Evolutionary conservation across 2,888 invertebrate species (phyloP), one percentile per base, ranked within the genome.

Genomic region (Cheilosia impressa): DNA sequence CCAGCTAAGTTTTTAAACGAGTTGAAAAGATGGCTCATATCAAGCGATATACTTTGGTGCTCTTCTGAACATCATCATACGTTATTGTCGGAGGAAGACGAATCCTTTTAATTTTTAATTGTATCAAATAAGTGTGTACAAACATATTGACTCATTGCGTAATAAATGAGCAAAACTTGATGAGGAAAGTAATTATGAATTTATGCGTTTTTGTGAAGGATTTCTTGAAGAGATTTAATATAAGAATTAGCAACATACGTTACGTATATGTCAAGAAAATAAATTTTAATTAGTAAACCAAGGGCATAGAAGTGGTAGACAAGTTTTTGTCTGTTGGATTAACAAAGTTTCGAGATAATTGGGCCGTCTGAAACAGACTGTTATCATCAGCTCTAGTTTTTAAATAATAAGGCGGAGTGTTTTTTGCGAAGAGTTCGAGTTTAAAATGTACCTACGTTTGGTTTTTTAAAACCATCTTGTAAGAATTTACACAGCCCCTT

Each of bases 1-100:
- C 87, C 80, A 72, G 92, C 91, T 89, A 91, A 90, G 88, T 89
- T 92, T 88, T 91, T 92, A 87, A 92, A 90, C n/a, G 91, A 91
- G 89, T 90, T 92, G 88, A 93, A 90, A 88, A 93, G 83, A 43
- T 87, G 82, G 85, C 87, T 88, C 88, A 88, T 88, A 82, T 75
- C 79, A 80, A 71, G 60, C 45, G 45, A 58, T 73, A 73, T 47
- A 58, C 45, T 43, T 52, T 3, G 43, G 19, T 58, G 41, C 31
- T 60, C 41, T 53, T 50, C 9, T 60, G 45, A 80, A 75, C 75
- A 79, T 75, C 71, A 66, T 82, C 34, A 38, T 38, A 65, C 2
- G 47, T n/a, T 50, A 66, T 63, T 43, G 19, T 62, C 45, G 38
- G 17, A 10, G 10, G 24, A 65, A 34, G 24, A 50, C 24, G 57